Base-by-base conservation (phyloP, 2,888 invertebrate genomes). In the Phania funesta region DNA sequence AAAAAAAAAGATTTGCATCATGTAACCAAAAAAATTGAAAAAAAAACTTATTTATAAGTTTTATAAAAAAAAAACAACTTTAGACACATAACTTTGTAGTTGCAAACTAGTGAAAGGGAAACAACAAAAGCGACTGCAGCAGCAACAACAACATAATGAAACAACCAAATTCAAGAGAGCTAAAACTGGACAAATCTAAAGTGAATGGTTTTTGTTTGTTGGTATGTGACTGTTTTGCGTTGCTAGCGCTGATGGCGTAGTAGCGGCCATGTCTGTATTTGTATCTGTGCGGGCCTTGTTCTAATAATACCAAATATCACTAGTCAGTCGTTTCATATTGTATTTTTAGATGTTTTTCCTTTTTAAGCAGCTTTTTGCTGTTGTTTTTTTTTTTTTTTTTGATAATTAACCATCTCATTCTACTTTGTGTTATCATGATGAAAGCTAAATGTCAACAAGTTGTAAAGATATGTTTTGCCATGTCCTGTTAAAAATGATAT, bases 371-470 rank as follows among this genome's bases (percentile, higher is more conserved):
- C 9, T 44, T 67, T 35, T 60, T 62, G 16, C 6, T 52, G 18
- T 41, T 70, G 26, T 52, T 35, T 5, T 38, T 11, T 38, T 35
- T 54, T 18, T 32, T 52, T 64, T 71, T 38, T n/a, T n/a, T n/a
- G n/a, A n/a, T n/a, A n/a, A 9, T 56, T 24, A 50, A 22, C 74
- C 74, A 64, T 50, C 67, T 78, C 74, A 65, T 70, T 82, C 78
- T 78, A 70, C 78, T 75, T 56, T 68, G 26, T 68, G 60, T 71
- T 44, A 29, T 70, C 56, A 54, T 78, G 70, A 70, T 65, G 76
- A 77, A 77, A 83, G 80, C 83, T 83, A 80, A 80, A 73, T 83
- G 80, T 83, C 77, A 83, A 58, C 80, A 77, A 64, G 74, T 74
- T 83, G 83, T 80, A 80, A 80, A 74, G 65, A 65, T 76, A 62